Percentiles rank a stretch among this genome's conserved stretches.
phyloP scores from a whole-genome alignment of 2,797 vertebrate genomes.

The Falco rusticolus region DNA sequence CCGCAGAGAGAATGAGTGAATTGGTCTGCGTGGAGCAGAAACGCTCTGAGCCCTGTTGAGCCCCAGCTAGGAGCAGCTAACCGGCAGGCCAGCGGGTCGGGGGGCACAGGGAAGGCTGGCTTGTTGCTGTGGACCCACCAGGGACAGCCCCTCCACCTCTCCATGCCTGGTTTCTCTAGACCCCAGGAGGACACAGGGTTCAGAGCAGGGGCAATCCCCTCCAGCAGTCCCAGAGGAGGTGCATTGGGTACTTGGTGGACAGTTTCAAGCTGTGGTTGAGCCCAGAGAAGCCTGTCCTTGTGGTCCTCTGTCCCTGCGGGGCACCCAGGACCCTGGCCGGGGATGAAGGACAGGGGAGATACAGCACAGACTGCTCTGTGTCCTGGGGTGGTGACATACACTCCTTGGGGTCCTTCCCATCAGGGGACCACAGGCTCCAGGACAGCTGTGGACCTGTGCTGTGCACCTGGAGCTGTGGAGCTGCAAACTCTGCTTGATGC shows the following conservation, averaged over 20 bases:
- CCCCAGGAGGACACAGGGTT: not conserved
- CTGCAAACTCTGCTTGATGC: not conserved
- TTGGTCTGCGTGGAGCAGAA: not conserved
- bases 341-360: not conserved
- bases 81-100: not conserved
- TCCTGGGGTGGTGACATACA: not conserved
- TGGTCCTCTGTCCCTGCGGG: not conserved
- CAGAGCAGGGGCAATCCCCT: not conserved
- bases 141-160: not conserved
- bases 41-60: not conserved
- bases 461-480: not conserved
- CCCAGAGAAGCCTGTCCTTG: not conserved
- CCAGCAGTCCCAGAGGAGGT: not conserved
- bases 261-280: not conserved
- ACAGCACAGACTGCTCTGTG: not conserved
- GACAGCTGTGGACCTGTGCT: not conserved
- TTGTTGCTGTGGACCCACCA: not conserved
- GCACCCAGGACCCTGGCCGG: not conserved
- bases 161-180: not conserved
- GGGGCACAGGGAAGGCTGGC: not conserved
- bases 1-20: rapidly evolving
- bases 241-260: not conserved
- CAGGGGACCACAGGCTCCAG: not conserved
- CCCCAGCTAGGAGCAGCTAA: not conserved
- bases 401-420: not conserved